Evolutionary conservation across 2,797 vertebrate genomes (phyloP).

Genomic region (Xyrichtys novacula): DNA sequence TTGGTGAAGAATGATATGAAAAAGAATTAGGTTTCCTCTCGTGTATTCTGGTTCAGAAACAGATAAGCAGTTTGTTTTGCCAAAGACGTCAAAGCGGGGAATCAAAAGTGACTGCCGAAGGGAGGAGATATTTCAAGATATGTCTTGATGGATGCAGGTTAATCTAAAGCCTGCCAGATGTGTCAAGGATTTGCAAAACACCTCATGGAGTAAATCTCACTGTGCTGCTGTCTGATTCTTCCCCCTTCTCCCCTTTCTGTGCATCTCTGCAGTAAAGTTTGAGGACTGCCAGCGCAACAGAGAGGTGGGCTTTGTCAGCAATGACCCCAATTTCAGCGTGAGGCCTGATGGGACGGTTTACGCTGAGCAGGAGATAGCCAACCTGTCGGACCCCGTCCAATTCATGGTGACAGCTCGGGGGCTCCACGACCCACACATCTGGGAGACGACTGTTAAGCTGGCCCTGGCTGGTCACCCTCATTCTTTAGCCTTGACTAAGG

Average conservation of each 20-base stretch:
- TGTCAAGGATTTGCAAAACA: slow-evolving; percentile 72
- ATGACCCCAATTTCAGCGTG: slow-evolving; percentile 91
- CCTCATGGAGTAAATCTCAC: slow-evolving; percentile 51
- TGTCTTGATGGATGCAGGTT: slow-evolving; percentile 69
- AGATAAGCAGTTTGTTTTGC: slow-evolving; percentile 78
- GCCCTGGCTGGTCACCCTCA: slow-evolving; percentile 87
- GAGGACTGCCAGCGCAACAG: slow-evolving; percentile 89
- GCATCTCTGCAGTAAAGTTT: slow-evolving; percentile 89
- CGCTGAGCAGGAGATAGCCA: slow-evolving; percentile 85
- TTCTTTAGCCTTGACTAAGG: slow-evolving; percentile 80
- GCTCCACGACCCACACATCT: slow-evolving; percentile 83
- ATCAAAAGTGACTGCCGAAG: slow-evolving; percentile 67
- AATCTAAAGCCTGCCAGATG: slow-evolving; percentile 73
- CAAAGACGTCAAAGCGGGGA: slow-evolving; percentile 63
- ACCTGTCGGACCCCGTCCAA: slow-evolving; percentile 89
- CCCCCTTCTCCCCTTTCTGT: slow-evolving; percentile 23
- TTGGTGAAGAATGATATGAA: slow-evolving; percentile 56
- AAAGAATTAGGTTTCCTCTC: slow-evolving; percentile 55
- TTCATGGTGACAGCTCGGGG: slow-evolving; percentile 89
- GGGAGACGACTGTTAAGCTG: slow-evolving; percentile 91
- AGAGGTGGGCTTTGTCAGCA: slow-evolving; percentile 89
- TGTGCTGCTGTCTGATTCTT: slow-evolving; percentile 56
- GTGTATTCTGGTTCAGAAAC: slow-evolving; percentile 47
- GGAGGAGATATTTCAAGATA: slow-evolving; percentile 74
- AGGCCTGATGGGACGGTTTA: slow-evolving; percentile 88